phyloP scores from a whole-genome alignment of 2,797 vertebrate genomes.

The Rhabdomys pumilio region DNA sequence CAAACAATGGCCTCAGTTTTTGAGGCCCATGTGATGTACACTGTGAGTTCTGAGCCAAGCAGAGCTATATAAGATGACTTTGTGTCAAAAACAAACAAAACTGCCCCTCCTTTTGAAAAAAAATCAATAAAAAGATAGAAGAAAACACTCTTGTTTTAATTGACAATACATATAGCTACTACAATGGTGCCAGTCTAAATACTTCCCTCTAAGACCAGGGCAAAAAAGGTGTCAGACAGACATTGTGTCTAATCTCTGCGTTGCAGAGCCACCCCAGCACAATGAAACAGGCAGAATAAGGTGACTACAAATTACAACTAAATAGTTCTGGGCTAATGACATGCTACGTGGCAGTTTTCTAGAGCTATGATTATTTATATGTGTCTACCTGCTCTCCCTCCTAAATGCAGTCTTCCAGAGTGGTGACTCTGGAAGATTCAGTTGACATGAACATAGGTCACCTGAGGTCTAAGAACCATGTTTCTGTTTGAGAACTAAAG shows the following conservation, averaged over 20 bases:
- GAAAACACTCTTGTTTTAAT: not conserved
- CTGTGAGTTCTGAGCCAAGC: not conserved
- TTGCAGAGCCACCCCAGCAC: not conserved
- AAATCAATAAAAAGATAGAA: conserved; percentile 39
- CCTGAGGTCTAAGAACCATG: not conserved
- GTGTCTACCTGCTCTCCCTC: not conserved
- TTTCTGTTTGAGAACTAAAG: not conserved
- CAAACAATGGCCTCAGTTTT: not conserved
- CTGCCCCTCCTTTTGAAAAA: not conserved
- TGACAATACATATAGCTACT: conserved; percentile 21
- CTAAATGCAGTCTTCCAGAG: not conserved
- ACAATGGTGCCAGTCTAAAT: not conserved
- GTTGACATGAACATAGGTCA: not conserved
- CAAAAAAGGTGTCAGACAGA: not conserved
- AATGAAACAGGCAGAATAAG: conserved; percentile 35
- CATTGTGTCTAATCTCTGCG: not conserved
- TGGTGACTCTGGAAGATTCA: not conserved
- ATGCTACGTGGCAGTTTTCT: not conserved
- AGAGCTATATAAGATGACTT: not conserved
- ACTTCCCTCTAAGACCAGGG: not conserved
- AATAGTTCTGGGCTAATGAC: not conserved
- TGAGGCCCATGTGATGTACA: not conserved
- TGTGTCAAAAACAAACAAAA: not conserved
- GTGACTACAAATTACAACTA: conserved; percentile 22
- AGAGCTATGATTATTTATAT: not conserved